Evolutionary conservation across 2,888 invertebrate genomes (phyloP), one percentile per base, ranked within the genome.

Genomic region (Phytoseiulus persimilis): DNA sequence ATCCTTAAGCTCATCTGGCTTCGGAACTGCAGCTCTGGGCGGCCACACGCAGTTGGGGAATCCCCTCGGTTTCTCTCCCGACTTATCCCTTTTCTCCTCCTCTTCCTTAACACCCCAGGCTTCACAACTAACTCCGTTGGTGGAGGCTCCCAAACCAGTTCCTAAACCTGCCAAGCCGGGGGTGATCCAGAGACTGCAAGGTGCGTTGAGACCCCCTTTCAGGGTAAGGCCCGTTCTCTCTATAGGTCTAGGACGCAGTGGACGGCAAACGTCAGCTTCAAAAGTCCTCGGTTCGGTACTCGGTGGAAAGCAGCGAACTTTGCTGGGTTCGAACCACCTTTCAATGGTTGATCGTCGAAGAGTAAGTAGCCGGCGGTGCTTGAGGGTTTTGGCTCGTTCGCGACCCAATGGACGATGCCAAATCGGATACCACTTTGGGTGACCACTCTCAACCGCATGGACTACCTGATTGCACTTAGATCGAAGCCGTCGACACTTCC

Each of bases 131-230:
- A 87, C 87, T n/a, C 87, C 87, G 28, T 9, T 87, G 39, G 39
- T 39, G 87, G 87, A 33, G 31, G 87, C 87, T n/a, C 32, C 45
- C 18, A n/a, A 32, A n/a, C n/a, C 87, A 33, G 83, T 83, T 31
- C 83, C 83, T 33, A 87, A 33, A 87, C 32, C 87, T 32, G 87
- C 87, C 6, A 87, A 87, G 33, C 87, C 87, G 39, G 87, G 87
- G 39, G 32, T 87, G 87, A 87, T 87, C 87, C 87, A 87, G 87
- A 87, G 87, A 45, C 87, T 87, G 87, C 87, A 87, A 87, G 87
- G 87, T 87, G 87, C 87, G 87, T 87, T 87, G 87, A 87, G 87
- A 32, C 87, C 87, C 33, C 33, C 87, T 33, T 87, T 87, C 33
- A 87, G 87, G 87, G 87, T 87, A 87, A 87, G 87, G 33, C 87